phyloP scores from a whole-genome alignment of 2,888 invertebrate genomes.

The Drosophila paramelanica region DNA sequence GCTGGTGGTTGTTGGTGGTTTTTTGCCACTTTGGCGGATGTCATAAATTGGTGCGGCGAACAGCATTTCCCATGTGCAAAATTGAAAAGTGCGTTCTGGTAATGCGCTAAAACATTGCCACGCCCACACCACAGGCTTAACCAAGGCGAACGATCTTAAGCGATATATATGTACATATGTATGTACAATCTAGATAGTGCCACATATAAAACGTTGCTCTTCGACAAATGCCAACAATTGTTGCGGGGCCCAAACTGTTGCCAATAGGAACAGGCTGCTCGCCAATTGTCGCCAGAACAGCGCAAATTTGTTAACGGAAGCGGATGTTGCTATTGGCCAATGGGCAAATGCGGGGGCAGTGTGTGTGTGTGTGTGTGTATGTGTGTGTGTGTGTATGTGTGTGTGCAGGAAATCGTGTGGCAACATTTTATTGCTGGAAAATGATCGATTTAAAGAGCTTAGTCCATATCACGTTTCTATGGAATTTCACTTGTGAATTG shows the following conservation, averaged over 20 bases:
- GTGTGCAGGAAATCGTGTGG: conserved; percentile 20
- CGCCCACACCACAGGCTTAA: conserved; percentile 1
- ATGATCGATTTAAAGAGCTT: conserved; percentile 47
- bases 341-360: conserved; percentile 15
- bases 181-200: not conserved
- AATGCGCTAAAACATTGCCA: conserved; percentile 32
- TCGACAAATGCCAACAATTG: not conserved
- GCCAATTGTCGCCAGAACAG: conserved; percentile 35
- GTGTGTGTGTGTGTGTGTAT: not conserved
- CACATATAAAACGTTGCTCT: not conserved
- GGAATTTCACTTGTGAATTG: conserved; percentile 39
- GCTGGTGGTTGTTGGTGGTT: conserved; percentile 9
- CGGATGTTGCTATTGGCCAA: conserved; percentile 42
- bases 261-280: conserved; percentile 3
- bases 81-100: conserved; percentile 72
- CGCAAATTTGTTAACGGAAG: conserved; percentile 45
- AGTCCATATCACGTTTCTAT: conserved; percentile 29
- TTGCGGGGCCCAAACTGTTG: not conserved
- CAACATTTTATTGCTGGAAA: conserved; percentile 36
- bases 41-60: conserved; percentile 80
- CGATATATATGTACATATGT: too few species aligned
- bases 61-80: conserved; percentile 80
- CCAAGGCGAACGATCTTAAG: not conserved
- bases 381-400: not conserved
- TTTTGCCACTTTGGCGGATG: conserved; percentile 68